A percentile compares a stretch with the other conserved stretches of the same genome.
phyloP scores from a whole-genome alignment of 2,113 vertebrate genomes.

The Aphyosemion australe region DNA sequence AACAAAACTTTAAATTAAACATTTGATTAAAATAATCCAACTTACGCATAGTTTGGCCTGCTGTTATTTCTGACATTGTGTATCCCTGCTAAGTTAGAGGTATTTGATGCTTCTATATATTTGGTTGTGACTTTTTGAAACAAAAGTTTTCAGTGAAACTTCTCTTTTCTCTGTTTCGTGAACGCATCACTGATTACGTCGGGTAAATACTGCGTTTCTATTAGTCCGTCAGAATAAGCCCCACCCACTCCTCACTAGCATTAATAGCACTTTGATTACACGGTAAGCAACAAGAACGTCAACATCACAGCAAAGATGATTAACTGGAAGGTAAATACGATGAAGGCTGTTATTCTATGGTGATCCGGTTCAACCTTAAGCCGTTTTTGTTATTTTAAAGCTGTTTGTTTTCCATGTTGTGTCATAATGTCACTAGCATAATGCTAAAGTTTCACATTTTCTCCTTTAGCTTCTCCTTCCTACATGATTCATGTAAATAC shows the following conservation, averaged over 20 bases:
- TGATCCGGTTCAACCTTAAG: fast-evolving
- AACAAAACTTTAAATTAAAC: background rate
- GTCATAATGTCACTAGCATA: background rate
- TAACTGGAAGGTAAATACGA: conserved; percentile 67
- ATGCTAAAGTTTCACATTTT: conserved; percentile 19
- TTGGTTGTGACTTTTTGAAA: background rate
- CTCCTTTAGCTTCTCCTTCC: background rate
- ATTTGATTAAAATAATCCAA: background rate
- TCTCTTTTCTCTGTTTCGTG: fast-evolving
- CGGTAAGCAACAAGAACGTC: background rate
- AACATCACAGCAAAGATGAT: conserved; percentile 44
- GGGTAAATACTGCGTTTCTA: background rate
- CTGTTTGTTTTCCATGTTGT: fast-evolving
- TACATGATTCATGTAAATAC: too few species aligned
- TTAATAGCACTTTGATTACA: fast-evolving
- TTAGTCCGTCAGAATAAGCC: conserved; percentile 25
- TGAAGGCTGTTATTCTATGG: fast-evolving
- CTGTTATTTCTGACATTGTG: background rate
- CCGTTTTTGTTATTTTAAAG: fast-evolving
- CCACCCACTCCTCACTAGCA: background rate
- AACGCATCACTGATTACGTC: conserved; percentile 4
- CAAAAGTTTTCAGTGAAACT: fast-evolving
- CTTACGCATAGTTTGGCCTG: background rate
- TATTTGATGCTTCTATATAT: too few species aligned
- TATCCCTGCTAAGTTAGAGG: fast-evolving